Evolutionary conservation across 2,113 vertebrate species (phyloP).

Genomic region (Sialia sialis): DNA sequence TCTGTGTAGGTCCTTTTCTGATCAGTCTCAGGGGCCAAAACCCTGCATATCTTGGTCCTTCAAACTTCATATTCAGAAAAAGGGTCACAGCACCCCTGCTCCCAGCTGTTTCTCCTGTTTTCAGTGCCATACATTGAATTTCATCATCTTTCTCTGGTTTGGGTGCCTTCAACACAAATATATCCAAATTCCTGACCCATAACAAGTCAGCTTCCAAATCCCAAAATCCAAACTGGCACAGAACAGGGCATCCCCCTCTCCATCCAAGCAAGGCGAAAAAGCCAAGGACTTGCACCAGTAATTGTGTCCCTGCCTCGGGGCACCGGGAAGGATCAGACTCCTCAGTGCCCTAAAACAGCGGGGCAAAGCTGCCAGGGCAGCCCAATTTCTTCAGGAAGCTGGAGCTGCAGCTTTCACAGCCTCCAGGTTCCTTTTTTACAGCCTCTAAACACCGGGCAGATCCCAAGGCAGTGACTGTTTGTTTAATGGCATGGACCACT

Average conservation of each 20-base stretch:
- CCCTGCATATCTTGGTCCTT: neutral
- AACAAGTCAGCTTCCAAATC: neutral
- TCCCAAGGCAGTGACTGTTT: neutral
- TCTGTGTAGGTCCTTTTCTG: neutral
- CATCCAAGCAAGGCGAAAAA: neutral
- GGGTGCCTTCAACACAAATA: neutral
- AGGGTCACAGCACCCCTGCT: neutral
- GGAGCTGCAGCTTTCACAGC: neutral
- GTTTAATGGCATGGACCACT: conserved; percentile 19
- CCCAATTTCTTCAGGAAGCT: neutral
- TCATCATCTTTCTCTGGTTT: neutral
- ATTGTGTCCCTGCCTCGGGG: neutral
- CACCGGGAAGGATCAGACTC: neutral
- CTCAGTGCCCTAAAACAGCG: neutral
- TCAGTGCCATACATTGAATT: neutral
- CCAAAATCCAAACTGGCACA: neutral
- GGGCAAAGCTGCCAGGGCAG: neutral
- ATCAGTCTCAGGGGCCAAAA: neutral
- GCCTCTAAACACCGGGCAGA: neutral
- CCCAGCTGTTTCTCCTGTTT: neutral
- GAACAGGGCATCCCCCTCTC: neutral
- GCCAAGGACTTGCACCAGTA: no score
- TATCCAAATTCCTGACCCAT: rapidly evolving
- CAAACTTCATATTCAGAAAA: neutral
- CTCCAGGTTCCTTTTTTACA: neutral